Evolutionary conservation across 2,797 vertebrate genomes (phyloP), one percentile per base, ranked within the genome.

Genomic region (Parambassis ranga): DNA sequence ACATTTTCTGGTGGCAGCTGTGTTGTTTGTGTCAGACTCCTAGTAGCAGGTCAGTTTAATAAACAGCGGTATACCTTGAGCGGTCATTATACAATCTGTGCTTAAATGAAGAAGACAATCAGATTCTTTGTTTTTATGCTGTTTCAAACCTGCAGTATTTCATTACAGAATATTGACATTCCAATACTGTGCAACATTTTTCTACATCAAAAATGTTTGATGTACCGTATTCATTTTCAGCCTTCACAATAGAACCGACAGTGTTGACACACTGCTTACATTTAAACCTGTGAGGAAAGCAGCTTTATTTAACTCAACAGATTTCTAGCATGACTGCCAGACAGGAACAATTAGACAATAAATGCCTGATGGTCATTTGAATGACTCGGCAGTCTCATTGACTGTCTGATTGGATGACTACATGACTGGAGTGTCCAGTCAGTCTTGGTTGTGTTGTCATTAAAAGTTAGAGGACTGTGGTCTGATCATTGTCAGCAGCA

Each of bases 1-100:
- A 9, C 71, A 75, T 84, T 83, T 75, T 75, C 38, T 57, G 49
- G 22, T 14, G 46, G 46, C 73, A 51, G 75, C 71, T 72, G 80
- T 39, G 77, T 71, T 39, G 77, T 71, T 59, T 49, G 36, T 62
- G 61, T 72, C 42, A 36, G 44, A 62, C 39, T 26, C 53, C 19
- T 48, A 33, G 59, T 66, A 26, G 31, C 55, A 37, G n/a, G n/a
- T n/a, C 42, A 11, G 51, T 31, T 15, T 1, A 27, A 67, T 42
- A 35, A 51, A 67, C 59, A 57, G 36, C n/a, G 18, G 6, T 18
- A 46, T 3, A 14, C 28, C 7, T 28, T 31, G 23, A 59, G 15
- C 28, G 10, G 39, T 30, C 11, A 2, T 10, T 39, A 43, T 36
- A 19, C 9, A 30, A 36, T 51, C 13, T 31, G 6, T 8, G 1